A percentile compares a stretch with the other conserved stretches of the same genome.
Evolutionary conservation across 1,140 invertebrate species (phyloP).

Genomic region (Eurytemora carolleeae): DNA sequence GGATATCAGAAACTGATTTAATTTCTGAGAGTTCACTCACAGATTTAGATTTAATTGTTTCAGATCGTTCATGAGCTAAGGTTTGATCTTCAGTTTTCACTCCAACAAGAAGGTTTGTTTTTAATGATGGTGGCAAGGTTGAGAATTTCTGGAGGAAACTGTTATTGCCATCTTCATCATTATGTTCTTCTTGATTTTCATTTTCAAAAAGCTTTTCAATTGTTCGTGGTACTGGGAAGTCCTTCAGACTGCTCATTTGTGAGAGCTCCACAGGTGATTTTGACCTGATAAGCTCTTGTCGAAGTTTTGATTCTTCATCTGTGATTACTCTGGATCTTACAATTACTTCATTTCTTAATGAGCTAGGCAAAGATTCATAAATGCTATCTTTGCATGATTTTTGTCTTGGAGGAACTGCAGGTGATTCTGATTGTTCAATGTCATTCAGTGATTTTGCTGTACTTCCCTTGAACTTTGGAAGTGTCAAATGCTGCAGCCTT

Average conservation of each 20-base stretch:
- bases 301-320: background rate
- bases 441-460: too few relatives aligned
- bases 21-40: constrained; percentile 9
- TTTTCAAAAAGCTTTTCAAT: background rate
- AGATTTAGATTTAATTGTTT: constrained; percentile 4
- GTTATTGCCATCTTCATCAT: background rate
- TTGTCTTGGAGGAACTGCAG: too few relatives aligned
- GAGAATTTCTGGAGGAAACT: background rate
- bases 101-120: background rate
- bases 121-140: background rate
- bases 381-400: background rate
- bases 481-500: too few relatives aligned
- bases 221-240: background rate
- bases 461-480: too few relatives aligned
- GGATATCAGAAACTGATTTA: constrained; percentile 10
- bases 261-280: background rate
- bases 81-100: background rate
- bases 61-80: background rate
- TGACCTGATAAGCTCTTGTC: constrained; percentile 1
- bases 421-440: too few relatives aligned
- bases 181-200: background rate
- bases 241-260: constrained; percentile 2
- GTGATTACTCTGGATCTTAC: background rate
- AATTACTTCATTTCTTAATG: constrained; percentile 4
- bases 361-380: constrained; percentile 5